phyloP scores from a whole-genome alignment of 1,140 invertebrate genomes.

The Philopotamus ludificatus region DNA sequence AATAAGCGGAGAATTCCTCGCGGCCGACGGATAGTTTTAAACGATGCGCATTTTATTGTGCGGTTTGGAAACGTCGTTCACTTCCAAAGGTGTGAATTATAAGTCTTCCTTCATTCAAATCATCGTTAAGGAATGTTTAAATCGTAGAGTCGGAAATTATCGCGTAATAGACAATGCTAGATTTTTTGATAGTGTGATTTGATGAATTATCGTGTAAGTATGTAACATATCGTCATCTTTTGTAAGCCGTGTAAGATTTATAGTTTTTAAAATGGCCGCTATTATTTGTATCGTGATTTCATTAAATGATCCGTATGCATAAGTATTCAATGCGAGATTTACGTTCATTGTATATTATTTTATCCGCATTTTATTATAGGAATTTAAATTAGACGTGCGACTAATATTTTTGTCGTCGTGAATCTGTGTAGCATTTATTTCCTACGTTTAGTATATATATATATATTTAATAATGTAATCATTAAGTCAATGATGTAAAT shows the following conservation, averaged over 20 bases:
- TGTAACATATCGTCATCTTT: slow-evolving; percentile 2
- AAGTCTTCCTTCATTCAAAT: slow-evolving; percentile 15
- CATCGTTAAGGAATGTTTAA: not conserved
- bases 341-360: no score
- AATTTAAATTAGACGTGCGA: no score
- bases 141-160: not conserved
- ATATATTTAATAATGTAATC: no score
- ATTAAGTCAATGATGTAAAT: no score
- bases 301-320: no score
- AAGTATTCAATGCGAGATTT: no score
- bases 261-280: no score
- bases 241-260: not conserved
- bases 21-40: slow-evolving; percentile 25
- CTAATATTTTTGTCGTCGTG: no score
- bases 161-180: not conserved
- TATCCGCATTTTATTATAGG: no score
- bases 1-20: slow-evolving; percentile 30
- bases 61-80: slow-evolving; percentile 3
- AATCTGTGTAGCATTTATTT: no score
- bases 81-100: not conserved
- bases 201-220: not conserved
- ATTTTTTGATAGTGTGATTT: not conserved
- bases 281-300: no score
- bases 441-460: no score
- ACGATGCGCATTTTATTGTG: not conserved